Percentiles rank a stretch among this genome's conserved stretches.
These are phyloP conservation scores for Zootermopsis nevadensis DNA, from an alignment of 2,888 invertebrate species.

Conservation along the genomic window DNA sequence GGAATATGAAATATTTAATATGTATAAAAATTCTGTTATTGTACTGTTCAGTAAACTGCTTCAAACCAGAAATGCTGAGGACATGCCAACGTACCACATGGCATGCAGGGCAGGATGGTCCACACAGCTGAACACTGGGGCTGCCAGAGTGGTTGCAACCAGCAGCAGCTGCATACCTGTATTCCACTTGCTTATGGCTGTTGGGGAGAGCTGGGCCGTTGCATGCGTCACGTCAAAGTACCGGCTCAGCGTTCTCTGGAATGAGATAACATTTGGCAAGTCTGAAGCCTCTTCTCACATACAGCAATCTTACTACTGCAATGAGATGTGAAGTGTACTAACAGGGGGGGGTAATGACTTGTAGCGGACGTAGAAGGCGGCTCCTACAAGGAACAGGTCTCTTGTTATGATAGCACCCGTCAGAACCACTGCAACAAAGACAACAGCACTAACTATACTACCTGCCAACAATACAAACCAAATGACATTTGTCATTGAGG, in stretches of 20 bases:
- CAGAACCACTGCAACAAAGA: constrained; percentile 66
- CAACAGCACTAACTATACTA: not conserved
- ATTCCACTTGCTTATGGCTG: constrained; percentile 94
- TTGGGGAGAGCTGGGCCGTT: constrained; percentile 93
- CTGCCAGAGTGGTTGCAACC: constrained; percentile 88
- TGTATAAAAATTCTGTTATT: no score
- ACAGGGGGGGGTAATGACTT: constrained; percentile 90
- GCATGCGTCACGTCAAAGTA: constrained; percentile 94
- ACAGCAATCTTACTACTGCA: not conserved
- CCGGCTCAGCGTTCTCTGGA: constrained; percentile 84
- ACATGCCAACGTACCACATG: constrained; percentile 70
- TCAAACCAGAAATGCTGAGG: no score
- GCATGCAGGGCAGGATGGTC: constrained; percentile 82
- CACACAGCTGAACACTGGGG: constrained; percentile 89
- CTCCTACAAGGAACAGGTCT: constrained; percentile 83
- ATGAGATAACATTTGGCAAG: constrained; percentile 56
- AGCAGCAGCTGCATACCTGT: constrained; percentile 89
- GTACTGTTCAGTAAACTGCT: no score
- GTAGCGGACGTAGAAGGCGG: constrained; percentile 92
- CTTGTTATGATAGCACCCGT: constrained; percentile 86
- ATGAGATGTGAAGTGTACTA: constrained; percentile 61
- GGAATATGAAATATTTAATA: no score
- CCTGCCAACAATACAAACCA: constrained; percentile 20
- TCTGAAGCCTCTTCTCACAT: not conserved
- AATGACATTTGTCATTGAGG: not conserved